Percentiles rank a stretch among this genome's conserved stretches.
Evolutionary conservation across 2,113 vertebrate species (phyloP).

Genomic region (Dissostichus mawsoni): DNA sequence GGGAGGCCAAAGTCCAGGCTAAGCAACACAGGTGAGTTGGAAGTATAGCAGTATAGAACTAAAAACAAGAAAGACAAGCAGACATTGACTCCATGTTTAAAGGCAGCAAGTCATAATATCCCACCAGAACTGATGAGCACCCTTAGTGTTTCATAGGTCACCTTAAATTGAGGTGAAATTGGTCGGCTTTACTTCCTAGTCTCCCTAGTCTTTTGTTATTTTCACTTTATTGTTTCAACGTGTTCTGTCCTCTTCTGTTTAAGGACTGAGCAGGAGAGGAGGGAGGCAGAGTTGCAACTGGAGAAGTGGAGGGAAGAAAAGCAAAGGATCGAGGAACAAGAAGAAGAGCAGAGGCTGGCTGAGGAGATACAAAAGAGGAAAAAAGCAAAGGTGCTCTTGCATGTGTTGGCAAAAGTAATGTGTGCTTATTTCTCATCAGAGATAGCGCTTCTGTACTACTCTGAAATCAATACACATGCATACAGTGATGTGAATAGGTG

Average conservation of each 20-base stretch:
- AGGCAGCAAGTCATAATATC: not conserved
- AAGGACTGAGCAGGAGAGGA: slow-evolving; percentile 83
- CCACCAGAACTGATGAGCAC: not conserved
- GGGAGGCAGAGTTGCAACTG: slow-evolving; percentile 70
- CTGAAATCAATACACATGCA: not conserved
- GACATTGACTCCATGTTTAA: not conserved
- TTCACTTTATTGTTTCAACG: not conserved
- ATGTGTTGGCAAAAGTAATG: not conserved
- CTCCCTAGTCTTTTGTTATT: not conserved
- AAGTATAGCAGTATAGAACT: not conserved
- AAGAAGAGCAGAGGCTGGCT: slow-evolving; percentile 78
- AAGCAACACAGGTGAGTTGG: slow-evolving; percentile 76
- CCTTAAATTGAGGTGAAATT: not conserved
- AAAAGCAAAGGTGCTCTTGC: slow-evolving; percentile 61
- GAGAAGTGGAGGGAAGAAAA: slow-evolving; percentile 88
- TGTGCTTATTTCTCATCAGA: not conserved
- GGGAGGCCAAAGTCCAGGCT: slow-evolving; percentile 62
- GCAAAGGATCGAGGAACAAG: slow-evolving; percentile 77
- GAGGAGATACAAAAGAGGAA: slow-evolving; percentile 82
- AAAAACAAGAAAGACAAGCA: not conserved
- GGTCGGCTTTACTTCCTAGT: not conserved
- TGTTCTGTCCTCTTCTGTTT: not conserved
- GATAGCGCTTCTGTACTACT: not conserved
- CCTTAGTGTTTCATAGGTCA: not conserved
- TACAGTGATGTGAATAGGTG: not conserved